These are phyloP conservation scores for Byasa hedistus DNA, from an alignment of 2,888 invertebrate species.

Conservation along the genomic window DNA sequence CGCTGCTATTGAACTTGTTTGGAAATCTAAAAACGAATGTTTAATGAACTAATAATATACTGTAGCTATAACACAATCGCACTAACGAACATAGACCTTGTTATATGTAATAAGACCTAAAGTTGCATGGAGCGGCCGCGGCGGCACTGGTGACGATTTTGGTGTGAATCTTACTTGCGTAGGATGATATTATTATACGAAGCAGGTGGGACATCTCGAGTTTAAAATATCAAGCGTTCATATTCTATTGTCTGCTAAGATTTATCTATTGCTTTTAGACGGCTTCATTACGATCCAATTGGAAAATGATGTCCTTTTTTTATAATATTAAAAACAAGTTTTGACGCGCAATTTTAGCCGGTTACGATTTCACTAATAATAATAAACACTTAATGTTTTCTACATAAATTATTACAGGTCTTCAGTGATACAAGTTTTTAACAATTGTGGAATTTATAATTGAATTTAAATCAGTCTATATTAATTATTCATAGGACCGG, in stretches of 20 bases:
- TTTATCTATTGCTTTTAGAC: background rate
- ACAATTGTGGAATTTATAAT: too few relatives aligned
- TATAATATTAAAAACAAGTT: too few relatives aligned
- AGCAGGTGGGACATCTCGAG: constrained; percentile 23
- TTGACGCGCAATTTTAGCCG: too few relatives aligned
- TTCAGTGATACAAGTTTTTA: too few relatives aligned
- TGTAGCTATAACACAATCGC: background rate
- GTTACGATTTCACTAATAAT: too few relatives aligned
- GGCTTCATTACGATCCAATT: background rate
- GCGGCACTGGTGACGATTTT: background rate
- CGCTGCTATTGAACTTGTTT: constrained; percentile 36
- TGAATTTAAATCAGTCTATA: too few relatives aligned
- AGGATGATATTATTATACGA: constrained; percentile 20
- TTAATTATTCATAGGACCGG: too few relatives aligned
- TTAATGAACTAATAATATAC: constrained; percentile 18
- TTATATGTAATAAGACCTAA: background rate
- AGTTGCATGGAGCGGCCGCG: background rate
- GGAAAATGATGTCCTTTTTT: too few relatives aligned
- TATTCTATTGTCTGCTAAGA: background rate
- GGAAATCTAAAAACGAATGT: constrained; percentile 33
- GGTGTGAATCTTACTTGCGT: constrained; percentile 13
- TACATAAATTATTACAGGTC: too few relatives aligned
- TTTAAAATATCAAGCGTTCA: background rate
- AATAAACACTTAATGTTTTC: too few relatives aligned
- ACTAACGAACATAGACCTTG: background rate